These are phyloP conservation scores for Drosophila auraria DNA, from an alignment of 1,140 invertebrate genomes.

Conservation along the genomic window DNA sequence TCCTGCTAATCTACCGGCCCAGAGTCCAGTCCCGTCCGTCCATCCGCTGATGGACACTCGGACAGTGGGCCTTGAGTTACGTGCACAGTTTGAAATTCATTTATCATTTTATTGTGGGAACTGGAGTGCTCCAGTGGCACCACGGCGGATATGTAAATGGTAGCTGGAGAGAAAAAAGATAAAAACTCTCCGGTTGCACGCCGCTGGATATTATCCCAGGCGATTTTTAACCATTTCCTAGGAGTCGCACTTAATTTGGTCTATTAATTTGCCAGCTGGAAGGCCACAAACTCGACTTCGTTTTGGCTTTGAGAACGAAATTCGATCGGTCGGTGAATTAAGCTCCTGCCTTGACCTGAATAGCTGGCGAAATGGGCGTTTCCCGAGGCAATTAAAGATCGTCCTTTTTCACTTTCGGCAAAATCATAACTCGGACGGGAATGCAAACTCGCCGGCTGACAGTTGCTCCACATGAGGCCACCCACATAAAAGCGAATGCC, in stretches of 20 bases:
- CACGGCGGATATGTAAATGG: conserved; percentile 45
- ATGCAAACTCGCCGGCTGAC: conserved; percentile 40
- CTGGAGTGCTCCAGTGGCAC: conserved; percentile 26
- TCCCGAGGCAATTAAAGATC: conserved; percentile 29
- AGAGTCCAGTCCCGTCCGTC: not conserved
- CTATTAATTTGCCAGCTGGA: conserved; percentile 62
- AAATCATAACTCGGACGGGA: conserved; percentile 38
- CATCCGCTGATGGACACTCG: conserved; percentile 63
- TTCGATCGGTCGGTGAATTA: conserved; percentile 7
- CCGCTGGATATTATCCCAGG: conserved; percentile 64
- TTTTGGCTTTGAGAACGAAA: not conserved
- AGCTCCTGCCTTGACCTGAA: conserved; percentile 46
- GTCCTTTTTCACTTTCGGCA: conserved; percentile 43
- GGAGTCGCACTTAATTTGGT: conserved; percentile 65
- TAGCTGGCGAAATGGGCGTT: conserved; percentile 20
- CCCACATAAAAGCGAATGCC: conserved; percentile 46
- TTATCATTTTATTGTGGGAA: conserved; percentile 76
- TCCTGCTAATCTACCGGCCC: conserved; percentile 10
- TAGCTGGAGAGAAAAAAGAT: conserved; percentile 28
- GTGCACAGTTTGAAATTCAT: conserved; percentile 80
- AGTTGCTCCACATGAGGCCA: conserved; percentile 56
- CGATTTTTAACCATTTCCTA: conserved; percentile 63
- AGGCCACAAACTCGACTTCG: conserved; percentile 2
- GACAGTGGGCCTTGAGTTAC: conserved; percentile 67
- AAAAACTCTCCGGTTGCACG: conserved; percentile 38